Percentiles rank a stretch among this genome's conserved stretches.
Conservation (phyloP, 2,797 vertebrate species). For the Hypotaenidia okinawae region DNA sequence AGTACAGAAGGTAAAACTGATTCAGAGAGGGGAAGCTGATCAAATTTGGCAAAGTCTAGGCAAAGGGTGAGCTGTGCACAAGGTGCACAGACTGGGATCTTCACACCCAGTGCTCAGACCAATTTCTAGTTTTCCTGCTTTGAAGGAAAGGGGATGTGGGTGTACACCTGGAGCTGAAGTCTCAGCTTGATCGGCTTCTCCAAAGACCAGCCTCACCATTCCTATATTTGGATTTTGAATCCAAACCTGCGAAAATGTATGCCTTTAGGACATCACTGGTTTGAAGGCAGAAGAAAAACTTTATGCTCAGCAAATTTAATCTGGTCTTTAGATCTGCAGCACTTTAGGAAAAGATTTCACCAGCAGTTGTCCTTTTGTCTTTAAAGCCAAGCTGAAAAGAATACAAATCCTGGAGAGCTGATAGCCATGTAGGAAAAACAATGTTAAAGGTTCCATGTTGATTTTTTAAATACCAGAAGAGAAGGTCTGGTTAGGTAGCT, state of each 20-base stretch:
- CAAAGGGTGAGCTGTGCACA: conserved; percentile 40
- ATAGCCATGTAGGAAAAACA: not conserved
- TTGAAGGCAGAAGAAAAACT: not conserved
- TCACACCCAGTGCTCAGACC: not conserved
- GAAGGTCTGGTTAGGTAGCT: not conserved
- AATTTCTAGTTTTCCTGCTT: not conserved
- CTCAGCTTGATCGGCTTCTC: not conserved
- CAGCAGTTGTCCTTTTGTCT: not conserved
- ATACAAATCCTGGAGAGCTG: not conserved
- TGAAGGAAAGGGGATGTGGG: not conserved
- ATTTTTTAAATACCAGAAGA: not conserved
- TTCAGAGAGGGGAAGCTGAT: conserved; percentile 19
- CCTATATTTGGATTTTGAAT: not conserved
- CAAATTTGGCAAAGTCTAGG: conserved; percentile 23
- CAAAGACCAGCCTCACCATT: not conserved
- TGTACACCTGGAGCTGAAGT: not conserved
- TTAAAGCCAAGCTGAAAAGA: not conserved
- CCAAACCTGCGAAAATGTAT: not conserved
- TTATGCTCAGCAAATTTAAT: not conserved
- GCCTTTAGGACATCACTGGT: not conserved
- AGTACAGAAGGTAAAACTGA: not conserved
- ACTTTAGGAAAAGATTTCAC: not conserved
- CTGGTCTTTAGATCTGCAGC: not conserved
- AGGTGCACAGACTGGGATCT: not conserved
- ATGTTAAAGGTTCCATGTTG: not conserved